Percentiles rank a stretch among this genome's conserved stretches.
phyloP scores from a whole-genome alignment of 1,140 invertebrate species.

The Paralvinella palmiformis region DNA sequence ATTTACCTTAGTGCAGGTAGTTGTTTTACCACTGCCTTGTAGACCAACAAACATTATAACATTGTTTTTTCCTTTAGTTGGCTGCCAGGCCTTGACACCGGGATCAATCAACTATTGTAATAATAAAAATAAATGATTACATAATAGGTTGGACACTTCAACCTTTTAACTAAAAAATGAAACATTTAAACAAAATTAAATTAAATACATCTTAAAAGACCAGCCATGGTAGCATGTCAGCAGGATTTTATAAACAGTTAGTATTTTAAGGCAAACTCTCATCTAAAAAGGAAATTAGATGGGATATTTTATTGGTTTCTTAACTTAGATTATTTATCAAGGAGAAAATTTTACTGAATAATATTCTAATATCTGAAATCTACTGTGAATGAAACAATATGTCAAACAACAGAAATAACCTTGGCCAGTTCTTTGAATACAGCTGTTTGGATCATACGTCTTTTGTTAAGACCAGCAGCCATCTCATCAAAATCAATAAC shows the following conservation, averaged over 20 bases:
- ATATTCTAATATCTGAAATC: too few relatives aligned
- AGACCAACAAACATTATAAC: conserved; percentile 99
- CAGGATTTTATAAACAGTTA: too few relatives aligned
- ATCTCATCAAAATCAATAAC: conserved; percentile 99
- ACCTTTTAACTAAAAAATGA: too few relatives aligned
- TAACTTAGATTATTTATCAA: too few relatives aligned
- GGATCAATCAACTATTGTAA: conserved; percentile 84
- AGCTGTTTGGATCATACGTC: conserved; percentile 97
- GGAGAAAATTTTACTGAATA: too few relatives aligned
- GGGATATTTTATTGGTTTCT: too few relatives aligned
- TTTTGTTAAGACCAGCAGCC: conserved; percentile 97
- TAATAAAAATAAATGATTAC: conserved; percentile 23
- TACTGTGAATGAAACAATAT: conserved; percentile 11
- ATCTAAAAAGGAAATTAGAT: too few relatives aligned
- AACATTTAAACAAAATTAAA: too few relatives aligned
- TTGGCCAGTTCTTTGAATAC: conserved; percentile 99
- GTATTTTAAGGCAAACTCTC: too few relatives aligned
- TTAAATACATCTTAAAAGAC: too few relatives aligned
- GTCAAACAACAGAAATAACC: conserved; percentile 52
- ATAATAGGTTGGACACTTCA: too few relatives aligned
- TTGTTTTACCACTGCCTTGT: conserved; percentile 97
- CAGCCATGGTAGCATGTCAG: too few relatives aligned
- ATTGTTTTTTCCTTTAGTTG: conserved; percentile 90
- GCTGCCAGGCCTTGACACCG: conserved; percentile 93
- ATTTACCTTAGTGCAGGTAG: conserved; percentile 89